Percentiles rank a stretch among this genome's conserved stretches.
These are phyloP conservation scores for Chloroceryle amazona DNA, from an alignment of 2,797 vertebrate genomes.

Conservation along the genomic window DNA sequence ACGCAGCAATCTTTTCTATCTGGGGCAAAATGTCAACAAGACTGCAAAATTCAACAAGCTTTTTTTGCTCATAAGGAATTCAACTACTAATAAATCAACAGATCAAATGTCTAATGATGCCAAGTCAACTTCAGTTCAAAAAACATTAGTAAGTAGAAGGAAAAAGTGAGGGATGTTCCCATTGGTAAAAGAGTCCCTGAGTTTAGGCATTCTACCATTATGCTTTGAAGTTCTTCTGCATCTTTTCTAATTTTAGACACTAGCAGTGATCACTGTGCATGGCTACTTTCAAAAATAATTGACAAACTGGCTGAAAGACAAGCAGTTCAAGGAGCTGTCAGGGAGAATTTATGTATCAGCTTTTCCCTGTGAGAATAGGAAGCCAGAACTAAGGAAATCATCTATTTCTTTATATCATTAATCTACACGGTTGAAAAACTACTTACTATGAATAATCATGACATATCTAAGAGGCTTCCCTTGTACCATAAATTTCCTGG, in stretches of 20 bases:
- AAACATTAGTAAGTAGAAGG: background rate
- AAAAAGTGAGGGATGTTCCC: background rate
- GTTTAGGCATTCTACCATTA: background rate
- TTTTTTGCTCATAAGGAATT: background rate
- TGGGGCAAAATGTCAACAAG: background rate
- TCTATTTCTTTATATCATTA: background rate
- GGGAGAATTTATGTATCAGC: background rate
- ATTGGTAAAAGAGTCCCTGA: background rate
- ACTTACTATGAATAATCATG: background rate
- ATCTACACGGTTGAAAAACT: constrained; percentile 25
- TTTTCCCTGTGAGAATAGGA: background rate
- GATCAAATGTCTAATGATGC: background rate
- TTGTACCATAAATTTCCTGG: background rate
- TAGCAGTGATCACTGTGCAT: background rate
- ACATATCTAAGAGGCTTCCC: background rate
- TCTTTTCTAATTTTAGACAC: background rate
- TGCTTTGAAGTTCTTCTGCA: background rate
- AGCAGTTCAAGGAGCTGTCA: background rate
- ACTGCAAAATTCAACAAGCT: background rate
- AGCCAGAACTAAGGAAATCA: background rate
- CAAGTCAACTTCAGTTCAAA: background rate
- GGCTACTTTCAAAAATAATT: background rate
- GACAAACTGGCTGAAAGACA: constrained; percentile 3
- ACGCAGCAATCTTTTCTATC: background rate
- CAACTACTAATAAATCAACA: background rate